Percentiles rank a stretch among this genome's conserved stretches.
phyloP scores from a whole-genome alignment of 2,888 invertebrate species.

The Tineola bisselliella region DNA sequence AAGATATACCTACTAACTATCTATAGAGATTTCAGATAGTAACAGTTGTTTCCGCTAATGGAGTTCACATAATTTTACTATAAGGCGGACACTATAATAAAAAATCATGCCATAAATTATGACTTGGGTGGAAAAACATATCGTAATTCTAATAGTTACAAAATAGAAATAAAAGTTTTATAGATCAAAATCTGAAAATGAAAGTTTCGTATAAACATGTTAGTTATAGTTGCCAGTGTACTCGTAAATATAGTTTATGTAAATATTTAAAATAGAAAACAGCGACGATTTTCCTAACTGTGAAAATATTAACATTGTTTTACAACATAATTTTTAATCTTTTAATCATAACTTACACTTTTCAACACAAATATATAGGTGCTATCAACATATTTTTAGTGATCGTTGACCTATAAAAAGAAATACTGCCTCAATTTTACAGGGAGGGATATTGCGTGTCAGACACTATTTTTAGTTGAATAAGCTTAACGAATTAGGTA shows the following conservation, averaged over 20 bases:
- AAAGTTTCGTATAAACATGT: background rate
- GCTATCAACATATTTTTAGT: background rate
- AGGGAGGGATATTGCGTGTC: background rate
- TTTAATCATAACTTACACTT: too few species aligned
- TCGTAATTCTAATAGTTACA: too few species aligned
- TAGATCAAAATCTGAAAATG: background rate
- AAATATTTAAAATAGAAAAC: background rate
- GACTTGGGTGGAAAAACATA: too few species aligned
- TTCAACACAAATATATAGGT: too few species aligned
- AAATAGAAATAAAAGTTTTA: too few species aligned
- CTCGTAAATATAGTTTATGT: background rate
- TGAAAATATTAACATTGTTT: background rate
- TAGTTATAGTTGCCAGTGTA: background rate
- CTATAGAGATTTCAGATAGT: too few species aligned
- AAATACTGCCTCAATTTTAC: background rate
- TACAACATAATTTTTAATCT: background rate
- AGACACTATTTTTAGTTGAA: background rate
- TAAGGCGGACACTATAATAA: too few species aligned
- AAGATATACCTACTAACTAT: too few species aligned
- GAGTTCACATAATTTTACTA: too few species aligned
- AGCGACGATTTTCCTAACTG: background rate
- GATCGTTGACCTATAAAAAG: background rate
- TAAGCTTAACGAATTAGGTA: background rate
- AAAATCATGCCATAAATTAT: too few species aligned
- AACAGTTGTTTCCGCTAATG: too few species aligned